Evolutionary conservation across 2,888 invertebrate species (phyloP), one percentile per base, ranked within the genome.

Genomic region (Erynnis tages): DNA sequence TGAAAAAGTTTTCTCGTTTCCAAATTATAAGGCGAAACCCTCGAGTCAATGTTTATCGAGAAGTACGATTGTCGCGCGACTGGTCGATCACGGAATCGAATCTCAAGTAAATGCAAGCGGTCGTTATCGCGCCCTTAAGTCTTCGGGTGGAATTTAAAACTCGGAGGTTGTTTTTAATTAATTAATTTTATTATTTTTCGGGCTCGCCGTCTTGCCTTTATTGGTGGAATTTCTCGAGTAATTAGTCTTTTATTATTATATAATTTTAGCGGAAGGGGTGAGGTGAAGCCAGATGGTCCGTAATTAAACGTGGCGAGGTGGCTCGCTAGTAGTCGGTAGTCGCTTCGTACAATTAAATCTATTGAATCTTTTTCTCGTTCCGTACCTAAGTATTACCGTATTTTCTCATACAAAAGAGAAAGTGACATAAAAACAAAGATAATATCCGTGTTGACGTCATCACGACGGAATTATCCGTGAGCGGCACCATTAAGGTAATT

Each of bases 211-310:
- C 78, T 88, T 87, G 88, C 77, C 82, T 80, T 86, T 87, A 90
- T 84, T 81, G 87, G 84, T 72, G 73, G 79, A 84, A 83, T 81
- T 78, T 80, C 78, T 81, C 78, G 75, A 80, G 85, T 82, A 87
- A 90, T 90, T 89, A 90, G 82, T 83, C 82, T 90, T 90, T 90
- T 90, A 90, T 90, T 90, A 82, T 90, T 85, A 82, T 88, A 85
- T 88, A 87, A 89, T 88, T 87, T 82, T 79, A 76, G 62, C 69
- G 69, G 77, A 83, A 84, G 85, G 85, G 86, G 84, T 85, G 84
- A 79, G 81, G 78, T 79, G 78, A 54, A 67, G 73, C 74, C 76
- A 70, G 71, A 67, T 69, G 67, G 57, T 60, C 61, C 43, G 43
- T 52, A 48, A 41, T 56, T 52, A 52, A 52, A 45, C 50, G 45